phyloP scores from a whole-genome alignment of 2,797 vertebrate species.

The Sebastes flavidus region DNA sequence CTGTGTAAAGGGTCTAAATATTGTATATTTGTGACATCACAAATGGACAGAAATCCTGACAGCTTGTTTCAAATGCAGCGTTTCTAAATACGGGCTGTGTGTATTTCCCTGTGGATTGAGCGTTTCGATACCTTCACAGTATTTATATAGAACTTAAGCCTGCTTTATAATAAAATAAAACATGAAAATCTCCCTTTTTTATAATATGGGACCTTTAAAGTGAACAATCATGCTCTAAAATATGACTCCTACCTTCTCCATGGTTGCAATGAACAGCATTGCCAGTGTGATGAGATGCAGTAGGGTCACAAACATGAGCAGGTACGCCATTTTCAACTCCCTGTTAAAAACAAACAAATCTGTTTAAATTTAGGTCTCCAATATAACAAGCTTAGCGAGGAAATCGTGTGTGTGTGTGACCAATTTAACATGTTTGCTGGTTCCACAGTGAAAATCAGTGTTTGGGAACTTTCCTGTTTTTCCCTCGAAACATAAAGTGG shows the following conservation, averaged over 20 bases:
- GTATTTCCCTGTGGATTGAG: no score
- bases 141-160: no score
- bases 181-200: no score
- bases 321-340: slow-evolving; percentile 67
- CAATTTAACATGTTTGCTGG: slow-evolving; percentile 11
- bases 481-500: slow-evolving; percentile 47
- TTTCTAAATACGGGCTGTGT: no score
- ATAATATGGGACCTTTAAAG: not conserved
- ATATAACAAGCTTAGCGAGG: not conserved
- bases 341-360: slow-evolving; percentile 33
- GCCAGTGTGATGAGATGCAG: slow-evolving; percentile 90
- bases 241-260: slow-evolving; percentile 86
- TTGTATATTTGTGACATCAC: no score
- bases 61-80: no score
- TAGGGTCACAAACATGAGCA: slow-evolving; percentile 88
- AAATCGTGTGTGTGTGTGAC: not conserved
- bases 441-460: slow-evolving; percentile 18
- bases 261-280: slow-evolving; percentile 91
- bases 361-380: not conserved
- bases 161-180: no score
- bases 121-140: no score
- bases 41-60: no score
- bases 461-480: slow-evolving; percentile 45
- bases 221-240: not conserved
- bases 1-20: no score